Conservation (phyloP, 2,797 vertebrate genomes). For the Helostoma temminkii region DNA sequence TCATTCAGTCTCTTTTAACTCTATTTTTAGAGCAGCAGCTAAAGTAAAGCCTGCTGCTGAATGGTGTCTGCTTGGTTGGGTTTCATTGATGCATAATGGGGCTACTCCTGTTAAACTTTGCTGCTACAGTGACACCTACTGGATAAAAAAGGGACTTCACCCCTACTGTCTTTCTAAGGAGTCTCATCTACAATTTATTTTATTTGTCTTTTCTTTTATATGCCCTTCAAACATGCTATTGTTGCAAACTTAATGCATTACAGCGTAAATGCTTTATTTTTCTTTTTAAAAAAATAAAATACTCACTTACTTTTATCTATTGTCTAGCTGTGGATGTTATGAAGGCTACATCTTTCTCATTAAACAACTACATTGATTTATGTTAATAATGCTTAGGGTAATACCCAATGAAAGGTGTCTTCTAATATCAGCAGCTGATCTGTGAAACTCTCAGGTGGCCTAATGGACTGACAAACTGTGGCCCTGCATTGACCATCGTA, state of each 20-base stretch:
- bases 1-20: constrained; percentile 11
- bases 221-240: neutral
- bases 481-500: neutral
- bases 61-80: neutral
- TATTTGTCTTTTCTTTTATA: no score
- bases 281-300: neutral
- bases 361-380: neutral
- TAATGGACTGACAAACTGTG: neutral
- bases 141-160: constrained; percentile 36
- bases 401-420: neutral
- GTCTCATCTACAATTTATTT: neutral
- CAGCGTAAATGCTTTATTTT: neutral
- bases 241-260: neutral
- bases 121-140: constrained; percentile 64
- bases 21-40: constrained; percentile 41
- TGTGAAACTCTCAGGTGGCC: neutral
- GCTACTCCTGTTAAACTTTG: constrained; percentile 24
- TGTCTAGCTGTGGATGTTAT: neutral
- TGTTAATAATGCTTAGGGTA: neutral
- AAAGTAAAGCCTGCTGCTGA: constrained; percentile 30
- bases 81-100: constrained; percentile 10
- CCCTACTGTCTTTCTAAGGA: neutral
- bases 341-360: neutral
- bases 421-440: neutral
- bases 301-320: neutral